phyloP scores from a whole-genome alignment of 2,113 vertebrate species.

The Sclerurus mexicanus region DNA sequence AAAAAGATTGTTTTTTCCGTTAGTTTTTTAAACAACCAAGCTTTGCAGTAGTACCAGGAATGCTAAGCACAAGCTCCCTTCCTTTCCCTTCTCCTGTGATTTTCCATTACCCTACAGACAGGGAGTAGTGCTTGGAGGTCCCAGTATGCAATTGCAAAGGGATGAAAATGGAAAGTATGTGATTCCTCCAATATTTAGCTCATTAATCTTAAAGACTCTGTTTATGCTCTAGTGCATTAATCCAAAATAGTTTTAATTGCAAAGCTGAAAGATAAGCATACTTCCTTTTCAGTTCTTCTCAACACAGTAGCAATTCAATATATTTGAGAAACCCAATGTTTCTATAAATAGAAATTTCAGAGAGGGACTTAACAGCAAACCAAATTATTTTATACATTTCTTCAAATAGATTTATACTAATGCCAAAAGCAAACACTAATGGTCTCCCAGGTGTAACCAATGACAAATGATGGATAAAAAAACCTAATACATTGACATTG shows the following conservation, averaged over 20 bases:
- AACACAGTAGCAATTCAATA: neutral
- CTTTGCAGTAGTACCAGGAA: neutral
- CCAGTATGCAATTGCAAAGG: neutral
- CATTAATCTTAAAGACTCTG: slow-evolving; percentile 19
- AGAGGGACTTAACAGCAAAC: neutral
- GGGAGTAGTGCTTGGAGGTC: neutral
- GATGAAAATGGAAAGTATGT: slow-evolving; percentile 24
- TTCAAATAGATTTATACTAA: neutral
- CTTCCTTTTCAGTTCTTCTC: neutral
- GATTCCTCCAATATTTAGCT: slow-evolving; percentile 14
- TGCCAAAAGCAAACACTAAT: neutral
- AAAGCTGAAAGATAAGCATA: neutral
- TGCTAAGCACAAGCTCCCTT: neutral
- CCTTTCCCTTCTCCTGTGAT: neutral
- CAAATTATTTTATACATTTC: neutral
- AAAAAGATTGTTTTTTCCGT: neutral
- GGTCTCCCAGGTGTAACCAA: neutral
- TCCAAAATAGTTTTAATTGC: neutral
- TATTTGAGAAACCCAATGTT: neutral
- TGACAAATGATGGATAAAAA: neutral
- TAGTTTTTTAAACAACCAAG: neutral
- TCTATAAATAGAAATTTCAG: neutral
- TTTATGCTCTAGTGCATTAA: neutral
- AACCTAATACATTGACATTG: neutral
- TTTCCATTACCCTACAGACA: neutral